phyloP scores from a whole-genome alignment of 2,888 invertebrate species.

The Ophonus ardosiacus region DNA sequence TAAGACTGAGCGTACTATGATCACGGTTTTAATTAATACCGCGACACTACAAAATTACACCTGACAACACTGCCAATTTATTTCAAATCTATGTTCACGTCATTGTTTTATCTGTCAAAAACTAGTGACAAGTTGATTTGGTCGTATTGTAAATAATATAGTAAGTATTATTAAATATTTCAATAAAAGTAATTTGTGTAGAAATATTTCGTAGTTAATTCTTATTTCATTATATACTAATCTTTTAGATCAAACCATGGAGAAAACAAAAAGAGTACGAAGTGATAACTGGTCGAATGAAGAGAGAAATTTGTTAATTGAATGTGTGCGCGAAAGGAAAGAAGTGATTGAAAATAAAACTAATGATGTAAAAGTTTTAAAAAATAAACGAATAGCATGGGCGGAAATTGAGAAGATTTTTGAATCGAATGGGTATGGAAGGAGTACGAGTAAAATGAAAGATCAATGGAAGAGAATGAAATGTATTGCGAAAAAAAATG shows the following conservation, averaged over 20 bases:
- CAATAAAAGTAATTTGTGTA: background rate
- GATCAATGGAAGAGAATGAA: slow-evolving; percentile 49
- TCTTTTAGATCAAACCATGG: background rate
- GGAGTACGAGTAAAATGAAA: background rate
- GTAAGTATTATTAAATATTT: background rate
- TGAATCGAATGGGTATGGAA: slow-evolving; percentile 5
- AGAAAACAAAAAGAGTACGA: background rate
- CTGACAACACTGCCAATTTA: background rate
- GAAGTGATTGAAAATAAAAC: slow-evolving; percentile 15
- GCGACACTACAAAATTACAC: background rate
- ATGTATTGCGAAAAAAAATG: slow-evolving; percentile 9
- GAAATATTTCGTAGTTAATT: background rate
- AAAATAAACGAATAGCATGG: slow-evolving; percentile 10
- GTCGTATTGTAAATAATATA: background rate
- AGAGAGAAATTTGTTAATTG: slow-evolving; percentile 4
- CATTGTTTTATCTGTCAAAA: background rate
- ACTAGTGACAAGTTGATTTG: background rate
- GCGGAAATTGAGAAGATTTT: slow-evolving; percentile 5
- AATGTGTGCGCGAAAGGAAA: slow-evolving; percentile 4
- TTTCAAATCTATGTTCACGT: background rate
- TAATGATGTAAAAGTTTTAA: slow-evolving; percentile 8
- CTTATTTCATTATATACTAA: background rate
- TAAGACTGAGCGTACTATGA: background rate
- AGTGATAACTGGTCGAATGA: background rate
- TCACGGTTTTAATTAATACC: background rate